Evolutionary conservation across 2,797 vertebrate species (phyloP).

Genomic region (Gymnocypris eckloni): DNA sequence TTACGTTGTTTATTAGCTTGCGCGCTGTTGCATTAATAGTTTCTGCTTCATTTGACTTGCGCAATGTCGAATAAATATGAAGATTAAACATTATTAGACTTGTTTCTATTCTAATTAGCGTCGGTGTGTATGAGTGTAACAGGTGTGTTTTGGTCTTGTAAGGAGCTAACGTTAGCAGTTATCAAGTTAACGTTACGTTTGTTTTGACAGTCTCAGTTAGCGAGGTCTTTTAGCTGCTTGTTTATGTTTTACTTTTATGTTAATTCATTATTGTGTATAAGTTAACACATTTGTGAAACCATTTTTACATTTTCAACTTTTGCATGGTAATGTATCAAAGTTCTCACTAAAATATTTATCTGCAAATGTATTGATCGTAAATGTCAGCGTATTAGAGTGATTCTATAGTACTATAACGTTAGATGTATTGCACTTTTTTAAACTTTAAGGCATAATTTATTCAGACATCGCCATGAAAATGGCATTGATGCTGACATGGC

Average conservation of each 20-base stretch:
- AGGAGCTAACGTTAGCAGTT: neutral
- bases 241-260: neutral
- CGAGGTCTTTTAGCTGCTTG: neutral
- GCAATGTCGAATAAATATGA: neutral
- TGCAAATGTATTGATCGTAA: neutral
- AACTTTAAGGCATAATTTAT: neutral
- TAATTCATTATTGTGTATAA: neutral
- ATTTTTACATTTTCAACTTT: neutral
- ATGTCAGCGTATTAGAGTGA: neutral
- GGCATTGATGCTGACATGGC: too few relatives aligned
- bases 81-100: neutral
- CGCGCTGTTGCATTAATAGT: neutral
- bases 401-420: neutral
- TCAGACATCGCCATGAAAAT: too few relatives aligned
- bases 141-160: neutral
- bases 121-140: neutral
- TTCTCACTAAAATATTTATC: neutral
- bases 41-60: neutral
- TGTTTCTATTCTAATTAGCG: neutral
- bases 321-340: neutral
- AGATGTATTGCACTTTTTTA: neutral
- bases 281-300: neutral
- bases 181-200: neutral
- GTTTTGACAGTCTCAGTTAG: neutral
- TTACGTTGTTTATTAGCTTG: constrained; percentile 6